These are phyloP conservation scores for Orchesellides sinensis DNA, from an alignment of 2,888 invertebrate genomes.

Conservation along the genomic window DNA sequence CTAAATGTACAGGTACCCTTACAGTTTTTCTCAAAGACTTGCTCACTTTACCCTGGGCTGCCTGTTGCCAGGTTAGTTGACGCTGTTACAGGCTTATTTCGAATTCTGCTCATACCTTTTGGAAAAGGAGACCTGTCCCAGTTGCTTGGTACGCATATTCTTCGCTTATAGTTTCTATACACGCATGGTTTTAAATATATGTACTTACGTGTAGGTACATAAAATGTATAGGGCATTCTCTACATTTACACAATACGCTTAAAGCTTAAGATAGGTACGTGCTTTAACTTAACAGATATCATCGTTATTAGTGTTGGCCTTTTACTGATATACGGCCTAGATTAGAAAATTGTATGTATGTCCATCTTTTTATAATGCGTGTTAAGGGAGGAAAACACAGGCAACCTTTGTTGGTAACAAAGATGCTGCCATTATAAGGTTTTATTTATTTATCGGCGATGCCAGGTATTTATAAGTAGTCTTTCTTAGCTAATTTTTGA, in stretches of 20 bases:
- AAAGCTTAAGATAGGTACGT: constrained; percentile 33
- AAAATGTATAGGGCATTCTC: too few relatives aligned
- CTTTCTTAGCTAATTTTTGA: constrained; percentile 27
- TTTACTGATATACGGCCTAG: constrained; percentile 41
- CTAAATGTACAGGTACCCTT: constrained; percentile 17
- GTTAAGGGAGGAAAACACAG: neutral
- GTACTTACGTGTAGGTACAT: neutral
- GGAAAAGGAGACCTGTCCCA: constrained; percentile 19
- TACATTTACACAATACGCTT: too few relatives aligned
- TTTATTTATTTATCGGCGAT: neutral
- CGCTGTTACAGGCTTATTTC: constrained; percentile 17
- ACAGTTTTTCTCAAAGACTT: neutral
- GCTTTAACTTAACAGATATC: constrained; percentile 30
- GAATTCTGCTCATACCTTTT: neutral
- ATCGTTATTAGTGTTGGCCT: constrained; percentile 22
- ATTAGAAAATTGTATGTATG: constrained; percentile 8
- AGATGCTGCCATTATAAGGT: too few relatives aligned
- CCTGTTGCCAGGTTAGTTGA: constrained; percentile 43
- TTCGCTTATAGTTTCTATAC: neutral
- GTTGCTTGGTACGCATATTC: too few relatives aligned
- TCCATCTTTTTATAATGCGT: neutral
- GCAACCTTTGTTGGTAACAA: neutral
- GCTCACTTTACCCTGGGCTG: neutral
- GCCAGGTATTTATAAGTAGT: neutral
- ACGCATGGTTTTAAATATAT: neutral